Evolutionary conservation across 1,140 invertebrate species (phyloP).

Genomic region (Bilobella aurantiaca): DNA sequence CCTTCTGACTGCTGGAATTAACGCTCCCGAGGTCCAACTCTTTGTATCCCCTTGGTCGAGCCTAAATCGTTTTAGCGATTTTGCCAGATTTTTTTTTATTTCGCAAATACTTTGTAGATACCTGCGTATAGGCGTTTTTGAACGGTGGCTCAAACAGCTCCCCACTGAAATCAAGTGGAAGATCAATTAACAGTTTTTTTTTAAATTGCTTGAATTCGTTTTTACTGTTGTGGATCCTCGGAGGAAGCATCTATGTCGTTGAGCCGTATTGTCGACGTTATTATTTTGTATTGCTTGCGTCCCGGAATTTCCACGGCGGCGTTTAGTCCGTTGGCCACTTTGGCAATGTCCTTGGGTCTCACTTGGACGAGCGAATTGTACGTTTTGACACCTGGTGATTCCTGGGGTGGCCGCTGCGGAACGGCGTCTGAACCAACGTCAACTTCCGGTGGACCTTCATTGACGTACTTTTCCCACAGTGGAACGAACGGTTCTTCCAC

Average conservation of each 20-base stretch:
- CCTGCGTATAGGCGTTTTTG: too few relatives aligned
- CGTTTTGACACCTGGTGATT: not conserved
- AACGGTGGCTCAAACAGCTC: too few relatives aligned
- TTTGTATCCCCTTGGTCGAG: not conserved
- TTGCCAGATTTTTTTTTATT: too few relatives aligned
- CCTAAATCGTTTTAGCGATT: not conserved
- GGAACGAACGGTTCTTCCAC: not conserved
- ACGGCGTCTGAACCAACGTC: not conserved
- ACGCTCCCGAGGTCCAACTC: not conserved
- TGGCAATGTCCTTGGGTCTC: not conserved
- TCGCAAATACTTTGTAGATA: too few relatives aligned
- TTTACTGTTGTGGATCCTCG: too few relatives aligned
- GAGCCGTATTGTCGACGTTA: not conserved
- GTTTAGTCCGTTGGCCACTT: not conserved
- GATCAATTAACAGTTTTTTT: too few relatives aligned
- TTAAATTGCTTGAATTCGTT: too few relatives aligned
- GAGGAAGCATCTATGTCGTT: too few relatives aligned
- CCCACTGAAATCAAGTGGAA: too few relatives aligned
- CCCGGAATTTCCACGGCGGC: not conserved
- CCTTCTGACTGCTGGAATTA: not conserved
- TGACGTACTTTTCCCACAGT: not conserved
- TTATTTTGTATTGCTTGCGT: not conserved
- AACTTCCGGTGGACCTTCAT: not conserved
- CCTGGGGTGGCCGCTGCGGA: not conserved
- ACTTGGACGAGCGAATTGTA: not conserved